Evolutionary conservation across 1,140 invertebrate species (phyloP).

Genomic region (Bombyx mori): ASM3026992v2 NC_085115.1:3914001-3914500

Average conservation of each 20-base stretch:
- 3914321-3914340: constrained; percentile 73
- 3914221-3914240: too few species aligned
- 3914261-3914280: not conserved
- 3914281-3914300: constrained; percentile 6
- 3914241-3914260: too few species aligned
- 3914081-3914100: constrained; percentile 41
- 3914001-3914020: too few species aligned
- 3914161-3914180: constrained; percentile 58
- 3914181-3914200: not conserved
- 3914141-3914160: constrained; percentile 61
- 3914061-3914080: constrained; percentile 1
- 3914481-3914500: too few species aligned
- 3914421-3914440: too few species aligned
- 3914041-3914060: not conserved
- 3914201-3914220: too few species aligned
- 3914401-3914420: not conserved
- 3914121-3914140: constrained; percentile 53
- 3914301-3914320: constrained; percentile 29
- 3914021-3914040: not conserved
- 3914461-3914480: too few species aligned
- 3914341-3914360: constrained; percentile 89
- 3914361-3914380: constrained; percentile 91
- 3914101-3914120: constrained; percentile 64
- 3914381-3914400: constrained; percentile 10
- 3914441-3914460: too few species aligned